Percentiles rank a stretch among this genome's conserved stretches.
These are phyloP conservation scores for Pecten maximus DNA, from an alignment of 2,888 invertebrate species.

Conservation along the genomic window DNA sequence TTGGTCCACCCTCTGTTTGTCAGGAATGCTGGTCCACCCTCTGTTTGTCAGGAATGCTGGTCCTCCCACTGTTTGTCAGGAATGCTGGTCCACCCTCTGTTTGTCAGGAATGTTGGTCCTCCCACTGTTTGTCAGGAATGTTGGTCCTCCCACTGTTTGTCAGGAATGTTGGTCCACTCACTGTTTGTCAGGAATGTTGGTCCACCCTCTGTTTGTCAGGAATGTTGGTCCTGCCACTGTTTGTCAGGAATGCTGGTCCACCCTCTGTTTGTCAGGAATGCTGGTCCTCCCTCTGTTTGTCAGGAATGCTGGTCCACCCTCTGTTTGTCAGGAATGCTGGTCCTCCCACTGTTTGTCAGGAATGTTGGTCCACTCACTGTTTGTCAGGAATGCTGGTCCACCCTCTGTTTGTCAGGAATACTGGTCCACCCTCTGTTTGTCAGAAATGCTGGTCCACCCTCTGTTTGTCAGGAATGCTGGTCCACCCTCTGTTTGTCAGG, in stretches of 20 bases:
- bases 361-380: no score
- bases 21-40: no score
- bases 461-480: no score
- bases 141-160: background rate
- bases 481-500: background rate
- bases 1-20: background rate
- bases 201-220: no score
- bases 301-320: background rate
- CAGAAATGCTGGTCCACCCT: no score
- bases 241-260: background rate
- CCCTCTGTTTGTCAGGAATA: background rate
- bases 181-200: no score
- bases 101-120: no score
- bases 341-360: background rate
- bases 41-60: no score
- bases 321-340: background rate
- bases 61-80: background rate
- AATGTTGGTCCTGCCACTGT: background rate
- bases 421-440: background rate
- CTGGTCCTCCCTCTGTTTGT: no score
- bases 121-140: no score
- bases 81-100: background rate
- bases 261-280: no score
- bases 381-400: background rate
- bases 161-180: background rate